Base-by-base conservation (phyloP, 2,113 vertebrate species). In the Trematomus loennbergii region DNA sequence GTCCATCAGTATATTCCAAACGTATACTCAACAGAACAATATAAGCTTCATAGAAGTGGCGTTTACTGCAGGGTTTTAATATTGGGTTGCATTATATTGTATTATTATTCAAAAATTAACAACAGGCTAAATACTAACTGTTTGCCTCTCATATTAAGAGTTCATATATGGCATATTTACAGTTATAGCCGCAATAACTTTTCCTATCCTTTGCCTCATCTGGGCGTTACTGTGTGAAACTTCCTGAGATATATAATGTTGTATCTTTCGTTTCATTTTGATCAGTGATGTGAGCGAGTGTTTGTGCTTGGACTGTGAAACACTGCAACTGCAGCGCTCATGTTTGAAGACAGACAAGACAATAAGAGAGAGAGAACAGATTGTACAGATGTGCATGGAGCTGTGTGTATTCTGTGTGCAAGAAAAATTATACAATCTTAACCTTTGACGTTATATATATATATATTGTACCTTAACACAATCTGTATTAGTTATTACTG, bases 221-320 rank as follows among this genome's bases (percentile, higher is more conserved):
- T 46, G 78, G 84, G 81, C 72, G 48, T 77, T 9, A 33, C 12
- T 25, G 36, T 29, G 16, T 33, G 50, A 18, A 25, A 12, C n/a
- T 12, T 61, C 36, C 12, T 10, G 17, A 40, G 16, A 43, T 20
- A 9, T 7, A 40, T 65, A 9, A 25, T 12, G 18, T 18, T 22
- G 18, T 62, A n/a, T 22, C 3, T 48, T 16, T 5, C 1, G 33
- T 46, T 61, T 52, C 8, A 63, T 48, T 78, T 1, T 1, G 3
- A 15, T 75, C 20, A 63, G 9, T 45, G 2, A 0, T 57, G 22
- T 59, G 43, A 16, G 66, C 12, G 49, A 55, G 5, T 54, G 29
- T 75, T 90, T 67, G 88, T 90, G 89, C 87, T 90, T 91, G 4
- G 78, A 89, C 91, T 83, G 83, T 81, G n/a, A 66, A 52, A 64